Percentiles rank a stretch among this genome's conserved stretches.
Evolutionary conservation across 2,113 vertebrate species (phyloP).

Genomic region (Pionites leucogaster): DNA sequence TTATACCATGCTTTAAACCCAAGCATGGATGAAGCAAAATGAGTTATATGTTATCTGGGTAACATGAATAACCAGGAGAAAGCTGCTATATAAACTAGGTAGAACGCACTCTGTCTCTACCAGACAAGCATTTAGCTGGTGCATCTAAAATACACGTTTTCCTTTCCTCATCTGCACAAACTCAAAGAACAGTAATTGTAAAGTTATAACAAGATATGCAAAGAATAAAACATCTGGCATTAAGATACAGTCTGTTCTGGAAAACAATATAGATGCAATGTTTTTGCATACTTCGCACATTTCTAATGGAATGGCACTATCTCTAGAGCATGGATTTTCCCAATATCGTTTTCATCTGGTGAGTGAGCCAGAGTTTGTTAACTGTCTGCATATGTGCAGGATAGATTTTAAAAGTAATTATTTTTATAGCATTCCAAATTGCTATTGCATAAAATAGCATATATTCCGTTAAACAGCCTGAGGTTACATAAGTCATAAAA

Average conservation of each 20-base stretch:
- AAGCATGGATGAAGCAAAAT: accelerated
- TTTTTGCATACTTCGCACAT: constrained; percentile 44
- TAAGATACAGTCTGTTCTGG: not conserved
- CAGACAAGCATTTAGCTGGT: not conserved
- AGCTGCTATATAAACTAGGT: not conserved
- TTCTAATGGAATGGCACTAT: constrained; percentile 58
- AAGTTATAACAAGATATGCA: not conserved
- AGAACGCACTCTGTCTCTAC: not conserved
- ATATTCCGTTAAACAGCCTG: not conserved
- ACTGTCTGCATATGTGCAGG: constrained; percentile 56
- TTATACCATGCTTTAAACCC: not conserved
- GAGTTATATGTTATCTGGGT: not conserved
- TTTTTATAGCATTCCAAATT: constrained; percentile 47
- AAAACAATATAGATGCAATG: constrained; percentile 19
- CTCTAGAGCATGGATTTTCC: constrained; percentile 40
- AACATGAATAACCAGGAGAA: not conserved
- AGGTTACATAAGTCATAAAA: constrained; percentile 1
- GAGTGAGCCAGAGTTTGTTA: constrained; percentile 27
- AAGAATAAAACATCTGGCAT: constrained; percentile 40
- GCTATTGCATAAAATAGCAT: constrained; percentile 32
- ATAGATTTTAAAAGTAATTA: constrained; percentile 48
- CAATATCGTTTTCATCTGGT: constrained; percentile 49
- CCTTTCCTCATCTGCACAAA: not conserved
- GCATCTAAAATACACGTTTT: not conserved
- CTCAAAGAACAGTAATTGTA: not conserved